Evolutionary conservation across 2,888 invertebrate genomes (phyloP).

Genomic region (Ditylenchus weischeri): DNA sequence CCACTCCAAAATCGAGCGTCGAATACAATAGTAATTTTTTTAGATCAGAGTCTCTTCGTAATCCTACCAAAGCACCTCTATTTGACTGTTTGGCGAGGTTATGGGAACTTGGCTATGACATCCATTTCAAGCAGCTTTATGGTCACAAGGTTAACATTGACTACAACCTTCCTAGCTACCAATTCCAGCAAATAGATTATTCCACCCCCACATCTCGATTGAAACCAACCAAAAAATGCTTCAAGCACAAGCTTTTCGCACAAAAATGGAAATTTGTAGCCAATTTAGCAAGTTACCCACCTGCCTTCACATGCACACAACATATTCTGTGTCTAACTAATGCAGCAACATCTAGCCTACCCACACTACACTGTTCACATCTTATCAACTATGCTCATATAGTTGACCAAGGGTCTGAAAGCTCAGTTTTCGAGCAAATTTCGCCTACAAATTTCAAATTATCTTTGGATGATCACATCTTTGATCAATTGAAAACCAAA

Average conservation of each 20-base stretch:
- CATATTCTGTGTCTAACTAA: neutral
- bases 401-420: too few species aligned
- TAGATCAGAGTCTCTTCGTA: slow-evolving; percentile 1
- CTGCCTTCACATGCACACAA: neutral
- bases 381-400: too few species aligned
- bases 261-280: slow-evolving; percentile 2
- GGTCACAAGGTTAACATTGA: neutral
- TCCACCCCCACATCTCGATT: neutral
- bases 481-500: too few species aligned
- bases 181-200: slow-evolving; percentile 4
- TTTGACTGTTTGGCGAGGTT: slow-evolving; percentile 8
- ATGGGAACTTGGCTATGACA: neutral
- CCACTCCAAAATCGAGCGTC: too few species aligned
- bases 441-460: too few species aligned
- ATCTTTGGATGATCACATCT: too few species aligned
- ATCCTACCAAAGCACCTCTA: neutral
- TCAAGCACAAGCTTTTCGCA: neutral
- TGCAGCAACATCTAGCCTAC: neutral
- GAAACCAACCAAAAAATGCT: neutral
- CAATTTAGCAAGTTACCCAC: neutral
- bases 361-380: neutral
- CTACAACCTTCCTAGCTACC: slow-evolving; percentile 12
- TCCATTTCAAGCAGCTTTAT: slow-evolving; percentile 9
- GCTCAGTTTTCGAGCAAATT: too few species aligned
- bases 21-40: neutral